These are phyloP conservation scores for Theocolax elegans DNA, from an alignment of 1,140 invertebrate species.

Conservation along the genomic window DNA sequence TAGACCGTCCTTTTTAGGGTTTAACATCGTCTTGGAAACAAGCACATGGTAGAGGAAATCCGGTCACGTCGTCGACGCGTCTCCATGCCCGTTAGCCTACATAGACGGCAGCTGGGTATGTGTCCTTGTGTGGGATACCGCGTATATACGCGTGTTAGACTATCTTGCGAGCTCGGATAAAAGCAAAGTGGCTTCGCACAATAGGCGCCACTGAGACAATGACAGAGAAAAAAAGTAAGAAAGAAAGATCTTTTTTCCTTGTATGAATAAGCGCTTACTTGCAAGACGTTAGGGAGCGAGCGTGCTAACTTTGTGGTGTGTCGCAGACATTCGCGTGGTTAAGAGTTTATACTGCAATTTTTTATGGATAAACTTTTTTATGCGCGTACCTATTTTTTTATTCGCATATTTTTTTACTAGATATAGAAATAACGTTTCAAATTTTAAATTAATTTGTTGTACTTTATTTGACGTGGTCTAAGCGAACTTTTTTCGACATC, in stretches of 20 bases:
- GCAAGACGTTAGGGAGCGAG: not conserved
- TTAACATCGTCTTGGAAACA: not conserved
- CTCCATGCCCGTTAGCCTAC: not conserved
- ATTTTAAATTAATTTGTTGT: no score
- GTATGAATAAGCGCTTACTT: not conserved
- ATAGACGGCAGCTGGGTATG: not conserved
- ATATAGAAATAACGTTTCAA: no score
- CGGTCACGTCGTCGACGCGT: slow-evolving; percentile 11
- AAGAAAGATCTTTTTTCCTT: not conserved
- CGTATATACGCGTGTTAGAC: no score
- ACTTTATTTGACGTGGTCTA: no score
- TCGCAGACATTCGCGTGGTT: no score
- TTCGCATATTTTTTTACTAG: no score
- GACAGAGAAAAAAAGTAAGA: not conserved
- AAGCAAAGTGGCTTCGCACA: not conserved
- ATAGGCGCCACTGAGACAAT: not conserved
- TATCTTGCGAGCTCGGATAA: not conserved
- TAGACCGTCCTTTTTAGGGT: no score
- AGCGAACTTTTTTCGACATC: no score
- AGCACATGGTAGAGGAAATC: not conserved
- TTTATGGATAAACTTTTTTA: not conserved
- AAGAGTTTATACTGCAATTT: no score
- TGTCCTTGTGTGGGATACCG: no score
- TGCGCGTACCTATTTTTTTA: no score
- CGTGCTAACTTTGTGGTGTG: no score